Conservation (phyloP, 2,113 vertebrate species). For the Epinephelus lanceolatus region DNA sequence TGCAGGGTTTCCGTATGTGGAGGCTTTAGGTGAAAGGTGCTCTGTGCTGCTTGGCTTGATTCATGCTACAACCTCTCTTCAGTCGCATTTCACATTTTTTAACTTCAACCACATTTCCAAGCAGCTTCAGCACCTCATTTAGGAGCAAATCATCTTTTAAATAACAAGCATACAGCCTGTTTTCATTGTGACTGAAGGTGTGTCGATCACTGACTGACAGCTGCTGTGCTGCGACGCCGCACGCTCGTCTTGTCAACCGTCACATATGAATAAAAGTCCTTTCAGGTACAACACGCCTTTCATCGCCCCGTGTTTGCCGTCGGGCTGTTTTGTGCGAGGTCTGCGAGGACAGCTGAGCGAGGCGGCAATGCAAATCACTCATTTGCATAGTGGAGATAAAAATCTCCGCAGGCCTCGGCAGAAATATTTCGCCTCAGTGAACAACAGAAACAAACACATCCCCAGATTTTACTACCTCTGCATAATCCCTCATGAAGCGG, state of each 20-base stretch:
- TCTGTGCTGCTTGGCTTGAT: conserved; percentile 5
- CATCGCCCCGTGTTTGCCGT: background rate
- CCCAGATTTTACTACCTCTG: background rate
- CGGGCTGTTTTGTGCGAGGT: background rate
- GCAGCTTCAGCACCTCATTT: background rate
- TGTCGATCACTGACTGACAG: conserved; percentile 7
- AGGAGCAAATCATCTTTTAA: too few relatives aligned
- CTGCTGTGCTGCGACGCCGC: background rate
- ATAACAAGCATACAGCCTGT: background rate
- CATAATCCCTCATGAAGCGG: background rate
- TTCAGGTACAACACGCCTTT: background rate
- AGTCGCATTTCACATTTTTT: background rate
- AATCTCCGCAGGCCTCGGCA: background rate
- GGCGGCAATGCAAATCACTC: background rate
- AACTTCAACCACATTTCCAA: too few relatives aligned
- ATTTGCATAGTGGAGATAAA: conserved; percentile 33
- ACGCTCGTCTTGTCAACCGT: too few relatives aligned
- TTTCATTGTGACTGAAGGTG: conserved; percentile 4
- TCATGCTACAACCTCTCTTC: too few relatives aligned
- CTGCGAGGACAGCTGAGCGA: conserved; percentile 20
- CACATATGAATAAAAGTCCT: background rate
- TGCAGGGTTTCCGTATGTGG: background rate
- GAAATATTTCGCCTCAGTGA: background rate
- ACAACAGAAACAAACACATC: background rate
- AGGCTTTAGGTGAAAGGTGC: conserved; percentile 8